Conservation (phyloP, 2,888 invertebrate genomes). For the Dasysyrphus albostriatus region DNA sequence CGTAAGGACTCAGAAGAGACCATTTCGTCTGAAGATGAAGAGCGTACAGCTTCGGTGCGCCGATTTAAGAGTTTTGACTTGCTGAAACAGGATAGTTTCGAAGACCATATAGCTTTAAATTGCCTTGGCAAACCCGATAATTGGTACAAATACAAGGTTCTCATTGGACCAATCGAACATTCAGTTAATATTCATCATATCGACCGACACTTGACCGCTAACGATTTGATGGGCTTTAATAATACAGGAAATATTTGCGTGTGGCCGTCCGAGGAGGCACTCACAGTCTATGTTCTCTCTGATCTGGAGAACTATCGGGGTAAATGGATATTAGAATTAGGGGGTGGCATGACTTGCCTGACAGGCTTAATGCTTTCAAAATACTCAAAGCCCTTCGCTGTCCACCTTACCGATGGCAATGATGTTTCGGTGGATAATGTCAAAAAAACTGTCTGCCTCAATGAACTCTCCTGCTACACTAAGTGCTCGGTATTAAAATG, state of each 20-base stretch:
- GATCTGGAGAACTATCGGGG: conserved; percentile 87
- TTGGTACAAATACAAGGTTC: conserved; percentile 87
- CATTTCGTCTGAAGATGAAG: conserved; percentile 81
- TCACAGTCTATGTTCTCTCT: conserved; percentile 88
- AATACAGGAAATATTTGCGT: conserved; percentile 92
- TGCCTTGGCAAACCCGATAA: conserved; percentile 84
- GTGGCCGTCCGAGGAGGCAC: conserved; percentile 91
- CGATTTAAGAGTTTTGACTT: conserved; percentile 87
- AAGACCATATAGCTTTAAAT: conserved; percentile 82
- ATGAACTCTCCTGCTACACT: conserved; percentile 86
- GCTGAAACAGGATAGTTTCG: conserved; percentile 84
- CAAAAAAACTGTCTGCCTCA: conserved; percentile 87
- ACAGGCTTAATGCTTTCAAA: conserved; percentile 90
- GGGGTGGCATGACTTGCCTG: conserved; percentile 93
- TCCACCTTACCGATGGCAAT: conserved; percentile 92
- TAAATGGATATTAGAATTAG: conserved; percentile 90
- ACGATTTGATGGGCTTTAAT: conserved; percentile 91
- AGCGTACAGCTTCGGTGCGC: conserved; percentile 85
- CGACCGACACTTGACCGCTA: conserved; percentile 87
- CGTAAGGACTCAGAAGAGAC: conserved; percentile 83
- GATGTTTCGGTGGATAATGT: conserved; percentile 90
- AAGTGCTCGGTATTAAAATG: conserved; percentile 86
- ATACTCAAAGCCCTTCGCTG: conserved; percentile 86
- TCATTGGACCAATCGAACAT: conserved; percentile 84
- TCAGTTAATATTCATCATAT: conserved; percentile 86